Conservation (phyloP, 2,797 vertebrate genomes). For the Platyrinchus mystaceus region DNA sequence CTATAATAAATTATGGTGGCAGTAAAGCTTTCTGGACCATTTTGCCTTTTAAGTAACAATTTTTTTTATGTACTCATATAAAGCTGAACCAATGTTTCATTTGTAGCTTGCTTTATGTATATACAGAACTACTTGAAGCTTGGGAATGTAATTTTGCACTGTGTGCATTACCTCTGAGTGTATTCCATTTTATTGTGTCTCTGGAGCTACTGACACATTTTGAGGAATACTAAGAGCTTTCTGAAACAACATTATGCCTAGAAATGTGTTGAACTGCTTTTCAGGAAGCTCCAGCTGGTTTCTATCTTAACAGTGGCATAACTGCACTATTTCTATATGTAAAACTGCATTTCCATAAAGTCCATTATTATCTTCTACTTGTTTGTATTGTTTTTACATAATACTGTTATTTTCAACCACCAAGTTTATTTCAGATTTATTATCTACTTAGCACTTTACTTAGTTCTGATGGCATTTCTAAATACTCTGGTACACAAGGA, state of each 20-base stretch:
- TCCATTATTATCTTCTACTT: neutral
- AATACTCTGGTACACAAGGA: neutral
- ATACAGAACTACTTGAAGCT: conserved; percentile 66
- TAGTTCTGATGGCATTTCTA: neutral
- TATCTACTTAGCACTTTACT: neutral
- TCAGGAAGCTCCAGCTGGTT: conserved; percentile 36
- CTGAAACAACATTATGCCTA: conserved; percentile 26
- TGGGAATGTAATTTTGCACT: conserved; percentile 44
- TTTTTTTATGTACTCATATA: conserved; percentile 71
- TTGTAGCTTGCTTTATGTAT: conserved; percentile 64
- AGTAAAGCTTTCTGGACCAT: conserved; percentile 73
- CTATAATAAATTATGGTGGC: conserved; percentile 76
- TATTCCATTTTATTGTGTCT: conserved; percentile 52
- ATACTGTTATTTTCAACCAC: neutral
- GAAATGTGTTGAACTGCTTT: conserved; percentile 5
- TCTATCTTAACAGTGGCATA: neutral
- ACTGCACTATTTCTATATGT: neutral
- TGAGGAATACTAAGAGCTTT: conserved; percentile 38
- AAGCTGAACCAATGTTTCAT: conserved; percentile 69
- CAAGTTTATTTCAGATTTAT: neutral
- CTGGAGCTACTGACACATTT: conserved; percentile 52
- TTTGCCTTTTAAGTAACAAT: conserved; percentile 71
- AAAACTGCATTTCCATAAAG: neutral
- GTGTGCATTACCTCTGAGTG: conserved; percentile 26
- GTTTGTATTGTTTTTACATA: neutral